Conservation (phyloP, 2,888 invertebrate species). For the Odontothrips loti region DNA sequence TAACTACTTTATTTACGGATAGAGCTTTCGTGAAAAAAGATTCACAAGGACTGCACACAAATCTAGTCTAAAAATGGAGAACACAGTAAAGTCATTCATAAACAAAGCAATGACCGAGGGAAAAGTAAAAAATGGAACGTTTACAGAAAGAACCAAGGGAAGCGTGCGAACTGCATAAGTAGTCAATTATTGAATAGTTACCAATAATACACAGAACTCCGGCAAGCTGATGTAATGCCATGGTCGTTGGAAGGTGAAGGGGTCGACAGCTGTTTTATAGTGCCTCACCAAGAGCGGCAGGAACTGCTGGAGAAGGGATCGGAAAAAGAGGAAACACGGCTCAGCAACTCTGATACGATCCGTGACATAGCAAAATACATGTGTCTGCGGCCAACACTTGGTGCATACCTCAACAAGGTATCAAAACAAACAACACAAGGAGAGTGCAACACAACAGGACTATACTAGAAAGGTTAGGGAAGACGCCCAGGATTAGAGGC, state of each 20-base stretch:
- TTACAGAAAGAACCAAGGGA: too few relatives aligned
- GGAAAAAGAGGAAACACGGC: neutral
- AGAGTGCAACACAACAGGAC: neutral
- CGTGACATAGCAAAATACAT: neutral
- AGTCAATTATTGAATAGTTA: neutral
- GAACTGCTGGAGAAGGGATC: neutral
- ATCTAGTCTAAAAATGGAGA: too few relatives aligned
- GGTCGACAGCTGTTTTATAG: neutral
- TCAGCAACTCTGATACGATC: neutral
- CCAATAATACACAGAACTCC: slow-evolving; percentile 20
- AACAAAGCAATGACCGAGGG: too few relatives aligned
- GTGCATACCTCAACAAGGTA: neutral
- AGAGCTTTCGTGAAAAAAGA: too few relatives aligned
- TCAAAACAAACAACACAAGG: neutral
- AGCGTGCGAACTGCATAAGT: too few relatives aligned
- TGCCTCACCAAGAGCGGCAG: neutral
- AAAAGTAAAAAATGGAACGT: too few relatives aligned
- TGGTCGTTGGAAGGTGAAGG: neutral
- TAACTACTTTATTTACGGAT: too few relatives aligned
- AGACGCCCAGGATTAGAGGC: neutral
- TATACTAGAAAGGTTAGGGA: neutral
- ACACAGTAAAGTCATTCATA: too few relatives aligned
- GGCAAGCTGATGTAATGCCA: neutral
- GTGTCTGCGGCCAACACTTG: neutral
- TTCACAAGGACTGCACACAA: too few relatives aligned